Conservation (phyloP, 2,888 invertebrate species). For the Acleris literana region DNA sequence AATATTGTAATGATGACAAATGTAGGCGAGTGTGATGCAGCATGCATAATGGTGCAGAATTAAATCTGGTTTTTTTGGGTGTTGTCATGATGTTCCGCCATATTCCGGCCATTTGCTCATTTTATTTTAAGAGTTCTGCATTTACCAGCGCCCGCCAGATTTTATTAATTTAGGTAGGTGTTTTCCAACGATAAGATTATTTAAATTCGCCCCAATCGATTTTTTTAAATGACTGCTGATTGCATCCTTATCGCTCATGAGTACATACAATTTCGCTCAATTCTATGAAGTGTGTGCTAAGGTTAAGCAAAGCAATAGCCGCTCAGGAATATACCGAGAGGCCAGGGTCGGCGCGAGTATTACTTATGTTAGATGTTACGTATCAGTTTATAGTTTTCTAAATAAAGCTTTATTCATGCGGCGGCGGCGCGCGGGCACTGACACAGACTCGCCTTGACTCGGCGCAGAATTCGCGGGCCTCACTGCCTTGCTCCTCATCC, state of each 20-base stretch:
- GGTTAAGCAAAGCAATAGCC: not conserved
- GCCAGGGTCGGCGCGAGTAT: constrained; percentile 6
- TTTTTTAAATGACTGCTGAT: constrained; percentile 22
- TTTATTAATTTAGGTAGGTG: constrained; percentile 22
- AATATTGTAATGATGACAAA: too few species aligned
- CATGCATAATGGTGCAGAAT: not conserved
- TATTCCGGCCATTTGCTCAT: not conserved
- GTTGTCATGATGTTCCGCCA: not conserved
- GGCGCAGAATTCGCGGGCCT: constrained; percentile 51
- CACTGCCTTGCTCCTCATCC: constrained; percentile 45
- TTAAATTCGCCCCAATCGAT: constrained; percentile 12
- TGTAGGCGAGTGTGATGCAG: not conserved
- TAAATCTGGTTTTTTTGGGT: not conserved
- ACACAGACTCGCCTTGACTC: constrained; percentile 67
- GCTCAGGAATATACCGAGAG: constrained; percentile 6
- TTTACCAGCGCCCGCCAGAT: constrained; percentile 7
- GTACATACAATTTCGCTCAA: constrained; percentile 3
- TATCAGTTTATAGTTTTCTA: constrained; percentile 32
- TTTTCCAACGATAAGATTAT: constrained; percentile 30
- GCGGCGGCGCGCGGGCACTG: constrained; percentile 61
- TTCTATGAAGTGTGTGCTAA: not conserved
- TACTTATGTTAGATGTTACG: constrained; percentile 17
- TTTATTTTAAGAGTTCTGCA: constrained; percentile 7
- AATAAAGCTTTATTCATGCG: constrained; percentile 30
- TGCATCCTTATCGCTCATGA: constrained; percentile 17